Evolutionary conservation across 2,888 invertebrate genomes (phyloP), one percentile per base, ranked within the genome.

Genomic region (Candidula unifasciata): DNA sequence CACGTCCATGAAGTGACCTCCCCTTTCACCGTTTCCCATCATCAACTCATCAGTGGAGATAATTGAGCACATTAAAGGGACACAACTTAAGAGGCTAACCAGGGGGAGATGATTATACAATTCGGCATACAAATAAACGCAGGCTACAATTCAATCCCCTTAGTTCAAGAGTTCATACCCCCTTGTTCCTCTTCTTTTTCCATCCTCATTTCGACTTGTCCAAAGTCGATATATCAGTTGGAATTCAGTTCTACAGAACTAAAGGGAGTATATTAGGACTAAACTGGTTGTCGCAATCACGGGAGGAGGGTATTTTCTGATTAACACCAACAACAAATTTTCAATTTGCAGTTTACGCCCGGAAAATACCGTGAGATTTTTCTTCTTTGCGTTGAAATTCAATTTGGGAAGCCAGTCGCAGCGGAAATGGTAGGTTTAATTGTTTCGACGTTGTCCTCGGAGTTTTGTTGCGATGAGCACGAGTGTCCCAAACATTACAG

Each of bases 71-170:
- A 69, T 81, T 81, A 68, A 81, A 81, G 80, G 71, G 80, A 52
- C 86, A 54, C 35, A 64, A 77, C 60, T 81, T 77, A 68, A 74
- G 54, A 78, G 86, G 83, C 76, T 73, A 84, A 57, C 69, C 80
- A 80, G 69, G 71, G 78, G 68, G n/a, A 52, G 81, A 68, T 83
- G 86, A 86, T 86, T 86, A 86, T 86, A 86, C 86, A 86, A 84
- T 86, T 86, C 81, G 81, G 83, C 83, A 86, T 81, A 86, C 86
- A 86, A 86, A 86, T 86, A 86, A 86, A 86, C 54, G 73, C 83
- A 13, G n/a, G 73, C 64, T 60, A 81, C 76, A 85, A 86, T 86
- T 66, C 77, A 86, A 86, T 83, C 74, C 76, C 30, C 33, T 74
- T 54, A 74, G 74, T 74, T 74, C 30, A 74, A 54, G 54, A 74